These are phyloP conservation scores for Lepidocyrtoides sp. DNA, from an alignment of 2,888 invertebrate species.

Conservation along the genomic window DNA sequence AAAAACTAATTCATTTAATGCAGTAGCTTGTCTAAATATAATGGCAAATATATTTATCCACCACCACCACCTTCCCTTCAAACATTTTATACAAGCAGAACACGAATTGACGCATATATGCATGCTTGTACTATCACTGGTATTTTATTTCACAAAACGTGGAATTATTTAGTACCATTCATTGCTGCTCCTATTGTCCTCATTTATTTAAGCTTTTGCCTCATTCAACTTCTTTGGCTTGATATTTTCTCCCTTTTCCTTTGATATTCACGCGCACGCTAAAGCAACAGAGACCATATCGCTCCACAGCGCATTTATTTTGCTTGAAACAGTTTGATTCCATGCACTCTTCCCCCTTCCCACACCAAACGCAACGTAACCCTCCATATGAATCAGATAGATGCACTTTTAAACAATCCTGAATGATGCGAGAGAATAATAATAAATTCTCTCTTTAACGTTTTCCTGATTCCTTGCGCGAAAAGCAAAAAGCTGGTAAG, in stretches of 20 bases:
- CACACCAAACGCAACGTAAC: background rate
- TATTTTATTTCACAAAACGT: too few relatives aligned
- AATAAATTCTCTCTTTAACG: slow-evolving; percentile 28
- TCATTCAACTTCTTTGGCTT: background rate
- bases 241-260: background rate
- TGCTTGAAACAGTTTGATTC: background rate
- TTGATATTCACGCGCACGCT: too few relatives aligned
- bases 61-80: too few relatives aligned
- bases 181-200: slow-evolving; percentile 11
- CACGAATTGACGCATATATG: too few relatives aligned
- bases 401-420: slow-evolving; percentile 34
- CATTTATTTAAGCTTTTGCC: slow-evolving; percentile 28
- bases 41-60: too few relatives aligned
- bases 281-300: background rate
- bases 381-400: background rate
- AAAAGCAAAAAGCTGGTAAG: background rate
- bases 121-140: too few relatives aligned
- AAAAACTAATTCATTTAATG: slow-evolving; percentile 60
- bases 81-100: too few relatives aligned
- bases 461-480: slow-evolving; percentile 29
- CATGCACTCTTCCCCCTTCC: slow-evolving; percentile 22
- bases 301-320: background rate
- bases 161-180: slow-evolving; percentile 12
- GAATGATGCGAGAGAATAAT: slow-evolving; percentile 17
- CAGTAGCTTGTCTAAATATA: slow-evolving; percentile 12